A percentile compares a stretch with the other conserved stretches of the same genome.
Conservation (phyloP, 1,140 invertebrate species). For the Diachasmimorpha longicaudata region DNA sequence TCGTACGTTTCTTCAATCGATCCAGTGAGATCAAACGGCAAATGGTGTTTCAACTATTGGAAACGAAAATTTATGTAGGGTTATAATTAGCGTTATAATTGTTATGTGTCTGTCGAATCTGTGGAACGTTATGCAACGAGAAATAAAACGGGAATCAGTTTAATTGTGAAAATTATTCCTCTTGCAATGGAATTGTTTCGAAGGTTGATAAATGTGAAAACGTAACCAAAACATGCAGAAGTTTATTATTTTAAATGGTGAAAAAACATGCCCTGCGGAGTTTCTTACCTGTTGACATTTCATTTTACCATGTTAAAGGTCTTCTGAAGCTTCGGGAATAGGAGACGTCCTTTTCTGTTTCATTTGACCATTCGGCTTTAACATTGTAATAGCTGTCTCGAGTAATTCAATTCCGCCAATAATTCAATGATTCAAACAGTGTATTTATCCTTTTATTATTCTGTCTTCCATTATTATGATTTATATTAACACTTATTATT, state of each 20-base stretch:
- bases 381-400: neutral
- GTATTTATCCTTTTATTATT: conserved; percentile 9
- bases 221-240: conserved; percentile 28
- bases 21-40: neutral
- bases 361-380: neutral
- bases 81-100: neutral
- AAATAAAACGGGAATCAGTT: neutral
- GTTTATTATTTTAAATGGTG: conserved; percentile 24
- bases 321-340: neutral
- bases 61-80: neutral
- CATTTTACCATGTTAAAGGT: conserved; percentile 30
- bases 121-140: neutral
- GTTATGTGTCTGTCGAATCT: conserved; percentile 22
- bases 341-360: neutral
- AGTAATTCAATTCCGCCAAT: neutral
- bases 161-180: neutral
- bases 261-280: conserved; percentile 15
- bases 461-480: neutral
- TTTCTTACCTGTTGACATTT: conserved; percentile 29
- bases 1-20: neutral
- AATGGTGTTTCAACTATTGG: neutral
- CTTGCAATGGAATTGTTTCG: conserved; percentile 4
- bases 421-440: neutral
- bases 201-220: conserved; percentile 30
- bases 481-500: conserved; percentile 3